A percentile compares a stretch with the other conserved stretches of the same genome.
These are phyloP conservation scores for Fragariocoptes setiger DNA, from an alignment of 1,140 invertebrate species.

Conservation along the genomic window DNA sequence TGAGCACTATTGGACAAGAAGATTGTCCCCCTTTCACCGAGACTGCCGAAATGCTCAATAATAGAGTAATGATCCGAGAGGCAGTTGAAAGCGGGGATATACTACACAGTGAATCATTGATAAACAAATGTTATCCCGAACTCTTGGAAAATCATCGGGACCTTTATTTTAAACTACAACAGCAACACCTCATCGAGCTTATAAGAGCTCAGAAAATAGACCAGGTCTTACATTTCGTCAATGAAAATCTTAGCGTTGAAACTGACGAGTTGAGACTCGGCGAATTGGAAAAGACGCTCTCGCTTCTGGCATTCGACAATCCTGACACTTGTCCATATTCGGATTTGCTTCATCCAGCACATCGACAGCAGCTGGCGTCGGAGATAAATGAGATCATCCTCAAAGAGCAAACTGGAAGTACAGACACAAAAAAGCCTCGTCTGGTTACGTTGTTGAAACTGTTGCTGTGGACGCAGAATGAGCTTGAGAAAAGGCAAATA, in stretches of 20 bases:
- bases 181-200: slow-evolving; percentile 74
- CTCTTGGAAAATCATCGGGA: slow-evolving; percentile 74
- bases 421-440: slow-evolving; percentile 40
- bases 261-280: slow-evolving; percentile 31
- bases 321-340: slow-evolving; percentile 75
- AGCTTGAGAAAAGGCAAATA: slow-evolving; percentile 68
- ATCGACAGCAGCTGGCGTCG: slow-evolving; percentile 84
- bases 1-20: background rate
- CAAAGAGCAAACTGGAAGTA: slow-evolving; percentile 56
- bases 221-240: slow-evolving; percentile 74
- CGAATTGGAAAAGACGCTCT: slow-evolving; percentile 41
- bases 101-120: slow-evolving; percentile 61
- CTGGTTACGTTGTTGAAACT: slow-evolving; percentile 64
- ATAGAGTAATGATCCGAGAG: slow-evolving; percentile 70
- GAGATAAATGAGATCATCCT: slow-evolving; percentile 85
- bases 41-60: slow-evolving; percentile 24
- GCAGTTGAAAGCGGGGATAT: slow-evolving; percentile 73
- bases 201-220: slow-evolving; percentile 66
- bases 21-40: background rate
- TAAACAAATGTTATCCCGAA: slow-evolving; percentile 77
- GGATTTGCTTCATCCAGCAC: slow-evolving; percentile 61
- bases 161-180: slow-evolving; percentile 75
- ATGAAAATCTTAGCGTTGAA: slow-evolving; percentile 62
- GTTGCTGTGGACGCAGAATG: slow-evolving; percentile 75
- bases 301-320: slow-evolving; percentile 80